Conservation (phyloP, 1,140 invertebrate genomes). For the Drosophila ironensis region DNA sequence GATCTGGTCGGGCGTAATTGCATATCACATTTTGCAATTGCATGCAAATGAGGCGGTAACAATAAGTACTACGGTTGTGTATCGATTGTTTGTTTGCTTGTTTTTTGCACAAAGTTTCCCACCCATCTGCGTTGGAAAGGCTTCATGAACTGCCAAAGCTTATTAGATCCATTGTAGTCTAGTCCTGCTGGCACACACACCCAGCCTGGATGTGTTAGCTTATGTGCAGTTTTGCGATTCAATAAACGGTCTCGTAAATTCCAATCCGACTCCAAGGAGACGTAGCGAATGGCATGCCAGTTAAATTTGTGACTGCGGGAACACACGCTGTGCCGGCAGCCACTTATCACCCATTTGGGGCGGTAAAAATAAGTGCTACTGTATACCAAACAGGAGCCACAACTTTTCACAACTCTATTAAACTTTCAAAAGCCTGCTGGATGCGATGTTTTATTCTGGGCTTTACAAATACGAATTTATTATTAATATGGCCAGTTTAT, state of each 20-base stretch:
- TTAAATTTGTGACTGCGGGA: conserved; percentile 23
- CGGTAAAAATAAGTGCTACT: no score
- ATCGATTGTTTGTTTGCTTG: conserved; percentile 9
- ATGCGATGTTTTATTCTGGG: neutral
- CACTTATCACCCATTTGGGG: conserved; percentile 16
- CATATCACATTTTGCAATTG: conserved; percentile 6
- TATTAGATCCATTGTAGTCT: no score
- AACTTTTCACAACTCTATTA: conserved; percentile 23
- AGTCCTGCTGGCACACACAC: no score
- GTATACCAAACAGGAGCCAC: neutral
- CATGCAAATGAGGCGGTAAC: conserved; percentile 32
- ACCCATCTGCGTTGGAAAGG: neutral
- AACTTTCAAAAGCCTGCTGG: conserved; percentile 9
- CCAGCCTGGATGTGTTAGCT: no score
- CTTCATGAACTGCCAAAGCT: conserved; percentile 4
- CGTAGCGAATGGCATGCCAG: conserved; percentile 5
- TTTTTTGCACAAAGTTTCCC: neutral
- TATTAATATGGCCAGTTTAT: conserved; percentile 33
- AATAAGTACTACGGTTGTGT: conserved; percentile 5
- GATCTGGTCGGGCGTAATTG: conserved; percentile 14
- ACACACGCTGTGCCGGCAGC: conserved; percentile 25
- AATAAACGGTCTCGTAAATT: conserved; percentile 43
- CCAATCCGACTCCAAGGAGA: conserved; percentile 14
- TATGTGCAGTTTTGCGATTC: conserved; percentile 28
- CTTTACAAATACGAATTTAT: conserved; percentile 10